phyloP scores from a whole-genome alignment of 2,888 invertebrate species.

The Phasia obesa region DNA sequence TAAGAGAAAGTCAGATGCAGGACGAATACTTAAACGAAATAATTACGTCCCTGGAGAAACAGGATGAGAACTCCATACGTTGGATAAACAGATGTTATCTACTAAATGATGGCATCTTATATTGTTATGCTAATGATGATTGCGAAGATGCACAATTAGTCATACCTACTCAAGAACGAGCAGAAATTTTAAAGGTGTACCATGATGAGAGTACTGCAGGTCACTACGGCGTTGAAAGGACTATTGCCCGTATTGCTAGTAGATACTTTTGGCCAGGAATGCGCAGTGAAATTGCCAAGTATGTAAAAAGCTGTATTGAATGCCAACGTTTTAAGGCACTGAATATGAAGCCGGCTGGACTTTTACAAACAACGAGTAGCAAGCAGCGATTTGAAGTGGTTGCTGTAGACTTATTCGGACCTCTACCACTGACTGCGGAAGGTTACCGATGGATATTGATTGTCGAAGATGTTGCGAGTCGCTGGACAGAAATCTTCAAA shows the following conservation, averaged over 20 bases:
- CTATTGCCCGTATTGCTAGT: constrained; percentile 51
- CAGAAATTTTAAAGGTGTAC: constrained; percentile 40
- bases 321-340: too few species aligned
- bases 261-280: constrained; percentile 70
- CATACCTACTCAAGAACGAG: constrained; percentile 32
- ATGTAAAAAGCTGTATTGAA: constrained; percentile 55
- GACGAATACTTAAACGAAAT: constrained; percentile 22
- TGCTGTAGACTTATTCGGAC: constrained; percentile 70
- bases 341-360: constrained; percentile 68
- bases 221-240: constrained; percentile 65
- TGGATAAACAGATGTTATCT: constrained; percentile 24
- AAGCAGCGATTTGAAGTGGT: constrained; percentile 68
- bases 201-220: constrained; percentile 70
- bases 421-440: constrained; percentile 65
- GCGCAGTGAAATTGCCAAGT: constrained; percentile 54
- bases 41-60: constrained; percentile 22
- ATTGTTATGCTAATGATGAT: constrained; percentile 51
- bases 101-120: constrained; percentile 48
- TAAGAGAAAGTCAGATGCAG: constrained; percentile 40
- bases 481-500: constrained; percentile 76
- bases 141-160: constrained; percentile 53
- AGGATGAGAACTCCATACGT: constrained; percentile 19
- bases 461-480: constrained; percentile 74
- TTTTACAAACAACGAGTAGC: constrained; percentile 66
- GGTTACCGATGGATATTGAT: constrained; percentile 73